Percentiles rank a stretch among this genome's conserved stretches.
phyloP scores from a whole-genome alignment of 2,888 invertebrate genomes.

The Antheraea yamamai region DNA sequence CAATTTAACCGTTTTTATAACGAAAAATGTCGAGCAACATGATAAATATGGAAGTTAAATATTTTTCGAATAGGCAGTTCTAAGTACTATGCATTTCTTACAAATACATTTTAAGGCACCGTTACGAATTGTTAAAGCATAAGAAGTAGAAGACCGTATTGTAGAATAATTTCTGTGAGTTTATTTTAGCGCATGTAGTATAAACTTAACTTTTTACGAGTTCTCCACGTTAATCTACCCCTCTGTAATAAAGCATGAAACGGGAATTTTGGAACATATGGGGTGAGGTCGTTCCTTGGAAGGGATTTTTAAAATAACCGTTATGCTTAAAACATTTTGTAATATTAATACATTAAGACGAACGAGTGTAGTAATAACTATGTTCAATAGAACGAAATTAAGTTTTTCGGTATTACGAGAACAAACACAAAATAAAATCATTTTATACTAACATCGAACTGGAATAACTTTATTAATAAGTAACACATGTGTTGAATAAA shows the following conservation, averaged over 20 bases:
- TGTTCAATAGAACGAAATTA: not conserved
- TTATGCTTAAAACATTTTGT: slow-evolving; percentile 6
- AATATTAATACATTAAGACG: not conserved
- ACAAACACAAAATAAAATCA: not conserved
- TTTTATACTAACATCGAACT: not conserved
- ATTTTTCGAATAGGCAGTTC: not conserved
- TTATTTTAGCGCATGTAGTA: not conserved
- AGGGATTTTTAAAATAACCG: slow-evolving; percentile 22
- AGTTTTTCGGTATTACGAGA: not conserved
- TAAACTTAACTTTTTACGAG: slow-evolving; percentile 1
- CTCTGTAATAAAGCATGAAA: slow-evolving; percentile 22
- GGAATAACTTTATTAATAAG: not conserved
- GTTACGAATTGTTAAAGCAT: not conserved
- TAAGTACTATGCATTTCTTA: not conserved
- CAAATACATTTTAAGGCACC: not conserved
- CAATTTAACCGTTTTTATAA: not conserved
- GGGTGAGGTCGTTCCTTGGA: slow-evolving; percentile 10
- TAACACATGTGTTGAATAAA: not conserved
- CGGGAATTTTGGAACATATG: slow-evolving; percentile 19
- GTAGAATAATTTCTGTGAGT: not conserved
- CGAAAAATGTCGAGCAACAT: not conserved
- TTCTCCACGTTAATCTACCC: slow-evolving; percentile 3
- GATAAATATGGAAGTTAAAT: not conserved
- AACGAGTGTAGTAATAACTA: not conserved
- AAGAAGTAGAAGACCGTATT: not conserved